These are phyloP conservation scores for Lutraria lutraria DNA, from an alignment of 2,888 invertebrate genomes.

Conservation along the genomic window DNA sequence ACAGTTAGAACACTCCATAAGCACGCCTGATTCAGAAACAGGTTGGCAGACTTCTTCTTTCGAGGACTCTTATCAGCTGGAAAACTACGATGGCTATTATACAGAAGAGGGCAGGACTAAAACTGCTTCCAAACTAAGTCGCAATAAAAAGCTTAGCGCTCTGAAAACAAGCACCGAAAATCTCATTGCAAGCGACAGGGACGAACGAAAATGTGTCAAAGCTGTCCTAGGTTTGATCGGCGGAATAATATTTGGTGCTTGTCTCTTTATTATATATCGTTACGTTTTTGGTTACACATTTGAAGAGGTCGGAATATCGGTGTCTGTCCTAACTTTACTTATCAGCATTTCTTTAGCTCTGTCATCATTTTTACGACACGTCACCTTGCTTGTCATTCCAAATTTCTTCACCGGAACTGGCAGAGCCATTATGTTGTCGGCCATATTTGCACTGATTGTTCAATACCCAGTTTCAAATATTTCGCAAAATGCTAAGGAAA, in stretches of 20 bases:
- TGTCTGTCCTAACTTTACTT: constrained; percentile 53
- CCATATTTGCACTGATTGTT: constrained; percentile 71
- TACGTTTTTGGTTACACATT: constrained; percentile 66
- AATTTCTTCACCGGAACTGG: constrained; percentile 72
- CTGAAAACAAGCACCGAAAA: constrained; percentile 47
- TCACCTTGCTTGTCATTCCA: constrained; percentile 68
- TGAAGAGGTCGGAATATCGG: constrained; percentile 58
- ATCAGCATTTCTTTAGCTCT: constrained; percentile 64
- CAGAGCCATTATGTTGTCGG: constrained; percentile 64
- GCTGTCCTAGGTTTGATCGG: constrained; percentile 55
- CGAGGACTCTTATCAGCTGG: constrained; percentile 43
- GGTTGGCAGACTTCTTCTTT: constrained; percentile 64
- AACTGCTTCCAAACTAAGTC: constrained; percentile 41
- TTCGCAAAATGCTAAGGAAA: constrained; percentile 66
- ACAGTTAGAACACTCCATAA: constrained; percentile 57
- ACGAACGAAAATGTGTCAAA: constrained; percentile 53
- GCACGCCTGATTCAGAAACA: constrained; percentile 49
- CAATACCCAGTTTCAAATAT: constrained; percentile 70
- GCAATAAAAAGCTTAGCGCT: constrained; percentile 26
- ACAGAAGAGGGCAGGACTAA: background rate
- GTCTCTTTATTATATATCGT: constrained; percentile 59
- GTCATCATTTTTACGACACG: constrained; percentile 67
- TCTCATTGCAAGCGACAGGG: constrained; percentile 48
- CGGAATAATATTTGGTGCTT: constrained; percentile 60
- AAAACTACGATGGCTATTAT: constrained; percentile 14